Evolutionary conservation across 2,113 vertebrate species (phyloP).

Genomic region (Bambusicola thoracicus): DNA sequence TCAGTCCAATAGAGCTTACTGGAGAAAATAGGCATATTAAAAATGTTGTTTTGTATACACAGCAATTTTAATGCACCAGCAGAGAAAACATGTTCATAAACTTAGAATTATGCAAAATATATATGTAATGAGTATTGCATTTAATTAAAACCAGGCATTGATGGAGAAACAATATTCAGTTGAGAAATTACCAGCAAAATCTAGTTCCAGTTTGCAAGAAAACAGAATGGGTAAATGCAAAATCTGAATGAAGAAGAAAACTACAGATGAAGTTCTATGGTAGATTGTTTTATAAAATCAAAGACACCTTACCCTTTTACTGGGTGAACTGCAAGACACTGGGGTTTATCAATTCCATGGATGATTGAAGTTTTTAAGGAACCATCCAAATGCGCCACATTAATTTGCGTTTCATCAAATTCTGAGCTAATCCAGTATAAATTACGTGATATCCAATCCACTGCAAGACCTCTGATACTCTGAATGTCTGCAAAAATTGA

Average conservation of each 20-base stretch:
- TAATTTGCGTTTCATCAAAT: constrained; percentile 98
- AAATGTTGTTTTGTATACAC: background rate
- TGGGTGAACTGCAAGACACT: constrained; percentile 94
- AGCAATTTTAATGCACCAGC: background rate
- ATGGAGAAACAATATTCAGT: background rate
- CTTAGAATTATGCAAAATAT: background rate
- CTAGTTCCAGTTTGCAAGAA: background rate
- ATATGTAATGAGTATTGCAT: background rate
- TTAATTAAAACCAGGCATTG: background rate
- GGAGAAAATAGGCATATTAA: constrained; percentile 1
- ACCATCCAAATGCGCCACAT: constrained; percentile 94
- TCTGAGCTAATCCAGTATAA: constrained; percentile 99
- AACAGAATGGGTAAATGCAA: background rate
- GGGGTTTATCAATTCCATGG: constrained; percentile 96
- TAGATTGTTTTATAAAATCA: constrained; percentile 12
- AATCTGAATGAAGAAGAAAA: background rate
- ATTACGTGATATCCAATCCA: constrained; percentile 98
- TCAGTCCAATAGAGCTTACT: constrained; percentile 99
- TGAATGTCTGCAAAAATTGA: constrained; percentile 87
- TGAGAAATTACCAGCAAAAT: background rate
- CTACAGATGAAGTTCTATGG: background rate
- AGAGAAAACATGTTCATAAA: background rate
- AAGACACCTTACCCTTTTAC: constrained; percentile 90
- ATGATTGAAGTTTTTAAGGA: constrained; percentile 98
- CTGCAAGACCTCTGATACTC: constrained; percentile 93